These are phyloP conservation scores for Scytalopus superciliaris DNA, from an alignment of 2,113 vertebrate species.

Conservation along the genomic window DNA sequence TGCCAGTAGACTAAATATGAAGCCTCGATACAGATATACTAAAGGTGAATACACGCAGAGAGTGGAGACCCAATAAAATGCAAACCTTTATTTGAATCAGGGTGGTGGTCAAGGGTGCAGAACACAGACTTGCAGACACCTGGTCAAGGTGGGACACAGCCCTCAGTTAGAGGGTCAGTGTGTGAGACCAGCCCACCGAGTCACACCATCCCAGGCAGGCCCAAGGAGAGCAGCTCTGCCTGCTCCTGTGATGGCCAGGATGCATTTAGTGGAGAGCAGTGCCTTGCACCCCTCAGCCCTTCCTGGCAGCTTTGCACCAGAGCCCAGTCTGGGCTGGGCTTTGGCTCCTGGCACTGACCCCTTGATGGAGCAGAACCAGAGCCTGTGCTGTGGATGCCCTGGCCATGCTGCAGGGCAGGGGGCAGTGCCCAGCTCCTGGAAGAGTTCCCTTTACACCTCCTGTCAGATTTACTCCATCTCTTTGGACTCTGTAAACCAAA, in stretches of 20 bases:
- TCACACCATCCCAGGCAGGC: fast-evolving
- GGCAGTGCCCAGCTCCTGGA: not conserved
- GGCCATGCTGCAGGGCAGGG: not conserved
- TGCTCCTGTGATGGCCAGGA: not conserved
- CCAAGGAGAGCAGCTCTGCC: not conserved
- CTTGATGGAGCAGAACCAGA: not conserved
- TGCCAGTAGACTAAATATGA: not conserved
- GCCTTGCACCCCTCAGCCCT: not conserved
- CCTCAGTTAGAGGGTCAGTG: not conserved
- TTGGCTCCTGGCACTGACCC: not conserved
- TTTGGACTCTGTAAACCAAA: not conserved
- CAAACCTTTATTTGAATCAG: not conserved
- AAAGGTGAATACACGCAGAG: not conserved
- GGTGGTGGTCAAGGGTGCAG: not conserved
- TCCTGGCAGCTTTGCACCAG: not conserved
- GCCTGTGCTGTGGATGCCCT: not conserved
- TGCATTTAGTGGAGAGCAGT: not conserved
- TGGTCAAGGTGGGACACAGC: not conserved
- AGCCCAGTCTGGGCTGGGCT: not conserved
- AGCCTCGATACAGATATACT: not conserved
- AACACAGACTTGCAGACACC: not conserved
- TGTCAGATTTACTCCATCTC: not conserved
- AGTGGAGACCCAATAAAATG: not conserved
- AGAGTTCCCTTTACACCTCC: not conserved
- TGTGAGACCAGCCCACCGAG: not conserved